phyloP scores from a whole-genome alignment of 2,797 vertebrate species.

The Botia almorhae region DNA sequence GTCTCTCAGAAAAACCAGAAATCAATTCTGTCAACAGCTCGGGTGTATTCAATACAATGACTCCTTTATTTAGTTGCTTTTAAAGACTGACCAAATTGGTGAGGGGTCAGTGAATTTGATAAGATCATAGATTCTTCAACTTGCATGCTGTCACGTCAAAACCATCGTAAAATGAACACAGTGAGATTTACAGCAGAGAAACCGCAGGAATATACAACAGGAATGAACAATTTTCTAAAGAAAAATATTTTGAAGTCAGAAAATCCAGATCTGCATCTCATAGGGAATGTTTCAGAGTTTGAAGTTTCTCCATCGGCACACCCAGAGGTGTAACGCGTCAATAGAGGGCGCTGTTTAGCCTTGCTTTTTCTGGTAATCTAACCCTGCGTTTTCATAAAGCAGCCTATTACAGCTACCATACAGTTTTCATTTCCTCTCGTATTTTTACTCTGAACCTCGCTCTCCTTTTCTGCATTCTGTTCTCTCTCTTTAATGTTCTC shows the following conservation, averaged over 20 bases:
- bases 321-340: not conserved
- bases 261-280: not conserved
- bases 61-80: not conserved
- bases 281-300: not conserved
- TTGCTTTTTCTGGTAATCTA: not conserved
- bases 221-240: not conserved
- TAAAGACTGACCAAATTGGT: not conserved
- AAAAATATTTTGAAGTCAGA: not conserved
- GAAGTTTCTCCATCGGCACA: not conserved
- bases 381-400: not conserved
- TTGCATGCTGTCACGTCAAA: slow-evolving; percentile 39
- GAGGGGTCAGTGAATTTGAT: not conserved
- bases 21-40: not conserved
- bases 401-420: not conserved
- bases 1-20: not conserved
- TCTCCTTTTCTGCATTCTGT: not conserved
- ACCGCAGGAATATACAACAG: not conserved
- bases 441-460: slow-evolving; percentile 22
- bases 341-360: slow-evolving; percentile 12
- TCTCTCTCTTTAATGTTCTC: slow-evolving; percentile 28
- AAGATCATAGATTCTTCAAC: not conserved
- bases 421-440: not conserved
- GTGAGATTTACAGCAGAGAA: not conserved
- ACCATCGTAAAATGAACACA: not conserved
- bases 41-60: not conserved